Evolutionary conservation across 2,888 invertebrate genomes (phyloP).

Genomic region (Drosophila peninsularis): DNA sequence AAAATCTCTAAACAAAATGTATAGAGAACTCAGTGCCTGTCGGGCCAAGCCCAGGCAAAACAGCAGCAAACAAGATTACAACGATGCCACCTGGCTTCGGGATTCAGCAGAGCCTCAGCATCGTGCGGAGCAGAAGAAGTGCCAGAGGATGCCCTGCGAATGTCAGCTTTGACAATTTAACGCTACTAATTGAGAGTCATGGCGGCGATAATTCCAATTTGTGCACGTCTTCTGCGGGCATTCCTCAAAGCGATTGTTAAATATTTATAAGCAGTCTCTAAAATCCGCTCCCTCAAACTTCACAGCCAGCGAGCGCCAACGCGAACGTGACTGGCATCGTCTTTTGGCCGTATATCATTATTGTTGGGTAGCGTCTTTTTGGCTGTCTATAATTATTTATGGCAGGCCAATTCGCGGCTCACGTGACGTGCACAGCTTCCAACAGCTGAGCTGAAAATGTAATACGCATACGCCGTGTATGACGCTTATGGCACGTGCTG

Average conservation of each 20-base stretch:
- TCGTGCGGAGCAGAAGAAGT: neutral
- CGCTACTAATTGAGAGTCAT: slow-evolving; percentile 77
- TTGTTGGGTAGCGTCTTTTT: too few species aligned
- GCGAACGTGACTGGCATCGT: slow-evolving; percentile 66
- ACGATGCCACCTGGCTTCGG: slow-evolving; percentile 29
- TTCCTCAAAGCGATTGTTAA: slow-evolving; percentile 53
- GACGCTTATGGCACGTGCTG: slow-evolving; percentile 47
- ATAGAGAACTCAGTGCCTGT: slow-evolving; percentile 18
- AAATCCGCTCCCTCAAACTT: slow-evolving; percentile 21
- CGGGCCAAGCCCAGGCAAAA: slow-evolving; percentile 16
- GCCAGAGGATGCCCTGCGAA: slow-evolving; percentile 3
- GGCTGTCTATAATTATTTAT: slow-evolving; percentile 73
- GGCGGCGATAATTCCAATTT: slow-evolving; percentile 78
- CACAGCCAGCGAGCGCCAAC: slow-evolving; percentile 22
- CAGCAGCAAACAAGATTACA: slow-evolving; percentile 40
- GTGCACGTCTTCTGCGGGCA: slow-evolving; percentile 60
- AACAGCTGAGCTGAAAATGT: slow-evolving; percentile 28
- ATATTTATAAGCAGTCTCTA: slow-evolving; percentile 60
- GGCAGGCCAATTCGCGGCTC: slow-evolving; percentile 44
- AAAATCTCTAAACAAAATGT: slow-evolving; percentile 20
- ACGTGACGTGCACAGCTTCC: slow-evolving; percentile 50
- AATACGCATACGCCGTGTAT: slow-evolving; percentile 63
- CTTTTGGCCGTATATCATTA: slow-evolving; percentile 48
- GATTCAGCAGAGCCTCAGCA: neutral
- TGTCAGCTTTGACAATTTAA: slow-evolving; percentile 70